Evolutionary conservation across 2,113 vertebrate species (phyloP).

Genomic region (Tautogolabrus adspersus): DNA sequence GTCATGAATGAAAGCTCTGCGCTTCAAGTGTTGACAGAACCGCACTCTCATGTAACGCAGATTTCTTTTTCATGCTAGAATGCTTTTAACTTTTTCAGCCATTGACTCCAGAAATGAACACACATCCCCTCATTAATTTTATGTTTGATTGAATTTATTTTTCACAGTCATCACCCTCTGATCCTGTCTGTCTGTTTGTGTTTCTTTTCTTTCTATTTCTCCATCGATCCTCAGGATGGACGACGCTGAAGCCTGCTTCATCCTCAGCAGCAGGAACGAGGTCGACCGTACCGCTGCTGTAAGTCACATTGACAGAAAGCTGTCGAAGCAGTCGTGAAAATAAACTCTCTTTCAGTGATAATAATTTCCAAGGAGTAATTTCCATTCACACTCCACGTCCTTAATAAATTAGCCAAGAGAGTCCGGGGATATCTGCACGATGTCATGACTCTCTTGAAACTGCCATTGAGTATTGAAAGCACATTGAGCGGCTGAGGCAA

Average conservation of each 20-base stretch:
- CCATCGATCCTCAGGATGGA: slow-evolving; percentile 89
- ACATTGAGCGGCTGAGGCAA: neutral
- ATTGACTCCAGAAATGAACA: neutral
- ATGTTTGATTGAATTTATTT: neutral
- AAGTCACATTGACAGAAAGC: slow-evolving; percentile 49
- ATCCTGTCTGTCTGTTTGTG: slow-evolving; percentile 4
- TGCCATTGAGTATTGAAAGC: neutral
- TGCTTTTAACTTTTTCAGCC: slow-evolving; percentile 1
- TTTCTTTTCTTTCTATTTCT: slow-evolving; percentile 1
- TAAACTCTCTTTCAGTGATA: neutral
- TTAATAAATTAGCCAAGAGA: slow-evolving; percentile 26
- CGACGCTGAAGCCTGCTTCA: slow-evolving; percentile 97
- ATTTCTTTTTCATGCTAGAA: slow-evolving; percentile 13
- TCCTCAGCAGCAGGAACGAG: slow-evolving; percentile 97
- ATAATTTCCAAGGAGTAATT: neutral
- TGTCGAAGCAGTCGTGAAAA: neutral
- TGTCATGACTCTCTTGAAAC: slow-evolving; percentile 5
- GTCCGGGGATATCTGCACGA: slow-evolving; percentile 9
- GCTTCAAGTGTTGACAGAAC: neutral
- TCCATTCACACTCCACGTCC: slow-evolving; percentile 18
- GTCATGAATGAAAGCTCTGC: neutral
- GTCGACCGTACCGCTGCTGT: slow-evolving; percentile 97
- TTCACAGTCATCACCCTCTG: neutral
- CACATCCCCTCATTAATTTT: neutral
- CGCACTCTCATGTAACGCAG: neutral